These are phyloP conservation scores for Bujurquina vittata DNA, from an alignment of 2,113 vertebrate species.

Conservation along the genomic window DNA sequence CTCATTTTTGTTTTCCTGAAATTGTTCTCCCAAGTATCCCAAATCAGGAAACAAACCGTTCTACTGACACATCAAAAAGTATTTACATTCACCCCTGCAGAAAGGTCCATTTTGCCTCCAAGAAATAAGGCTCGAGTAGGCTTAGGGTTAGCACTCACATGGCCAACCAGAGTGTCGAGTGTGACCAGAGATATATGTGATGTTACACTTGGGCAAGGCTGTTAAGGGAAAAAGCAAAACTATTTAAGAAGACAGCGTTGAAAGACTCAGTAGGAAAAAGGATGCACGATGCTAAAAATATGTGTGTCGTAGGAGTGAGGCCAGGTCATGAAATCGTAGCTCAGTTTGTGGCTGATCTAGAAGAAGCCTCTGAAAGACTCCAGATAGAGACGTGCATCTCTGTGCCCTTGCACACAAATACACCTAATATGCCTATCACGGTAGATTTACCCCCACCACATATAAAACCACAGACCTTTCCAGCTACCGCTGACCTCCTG, in stretches of 20 bases:
- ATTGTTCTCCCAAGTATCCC: neutral
- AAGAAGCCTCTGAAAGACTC: neutral
- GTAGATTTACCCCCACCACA: constrained; percentile 34
- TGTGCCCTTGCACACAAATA: constrained; percentile 36
- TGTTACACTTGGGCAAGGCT: neutral
- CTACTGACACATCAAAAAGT: neutral
- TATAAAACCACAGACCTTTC: constrained; percentile 35
- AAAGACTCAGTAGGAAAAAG: neutral
- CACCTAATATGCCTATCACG: constrained; percentile 36
- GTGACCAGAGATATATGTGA: rapidly evolving
- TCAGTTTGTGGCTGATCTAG: constrained; percentile 14
- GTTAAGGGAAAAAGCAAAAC: neutral
- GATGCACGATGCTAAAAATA: neutral
- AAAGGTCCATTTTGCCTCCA: neutral
- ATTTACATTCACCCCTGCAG: neutral
- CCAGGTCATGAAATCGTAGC: neutral
- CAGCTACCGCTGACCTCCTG: constrained; percentile 19
- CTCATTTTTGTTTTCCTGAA: neutral
- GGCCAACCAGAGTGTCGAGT: neutral
- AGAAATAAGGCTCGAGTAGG: no score
- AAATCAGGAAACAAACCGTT: neutral
- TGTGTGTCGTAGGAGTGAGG: neutral
- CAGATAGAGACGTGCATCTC: neutral
- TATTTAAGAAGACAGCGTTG: neutral
- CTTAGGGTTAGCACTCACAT: neutral